Percentiles rank a stretch among this genome's conserved stretches.
These are phyloP conservation scores for Aplocera efformata DNA, from an alignment of 2,888 invertebrate species.

Conservation along the genomic window DNA sequence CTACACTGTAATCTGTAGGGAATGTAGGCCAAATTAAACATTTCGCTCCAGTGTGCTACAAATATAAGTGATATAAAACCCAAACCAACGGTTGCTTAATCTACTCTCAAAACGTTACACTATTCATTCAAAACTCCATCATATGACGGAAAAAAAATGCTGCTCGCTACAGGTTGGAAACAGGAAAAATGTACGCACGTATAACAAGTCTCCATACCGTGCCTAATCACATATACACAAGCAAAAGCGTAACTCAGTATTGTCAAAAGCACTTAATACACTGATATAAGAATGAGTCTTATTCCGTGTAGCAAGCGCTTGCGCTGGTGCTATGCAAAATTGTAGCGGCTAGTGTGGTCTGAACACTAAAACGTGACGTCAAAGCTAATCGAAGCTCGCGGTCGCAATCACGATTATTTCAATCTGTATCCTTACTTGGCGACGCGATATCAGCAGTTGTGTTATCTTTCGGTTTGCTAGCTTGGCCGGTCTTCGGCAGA, in stretches of 20 bases:
- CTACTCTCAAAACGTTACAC: too few species aligned
- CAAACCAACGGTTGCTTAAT: too few species aligned
- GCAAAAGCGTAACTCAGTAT: slow-evolving; percentile 2
- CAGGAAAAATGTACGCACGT: background rate
- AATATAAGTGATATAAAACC: too few species aligned
- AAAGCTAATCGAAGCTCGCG: slow-evolving; percentile 6
- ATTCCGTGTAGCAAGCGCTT: slow-evolving; percentile 2
- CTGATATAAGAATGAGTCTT: slow-evolving; percentile 1
- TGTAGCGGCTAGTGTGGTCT: slow-evolving; percentile 47
- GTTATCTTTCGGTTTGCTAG: slow-evolving; percentile 56
- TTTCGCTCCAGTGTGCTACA: too few species aligned
- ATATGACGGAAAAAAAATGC: too few species aligned
- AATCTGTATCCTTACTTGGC: slow-evolving; percentile 54
- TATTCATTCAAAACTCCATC: too few species aligned
- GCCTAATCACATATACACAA: slow-evolving; percentile 9
- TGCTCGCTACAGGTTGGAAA: too few species aligned
- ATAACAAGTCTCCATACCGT: background rate
- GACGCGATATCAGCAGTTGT: slow-evolving; percentile 46
- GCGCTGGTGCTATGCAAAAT: slow-evolving; percentile 37
- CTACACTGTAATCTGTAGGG: too few species aligned
- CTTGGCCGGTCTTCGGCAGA: slow-evolving; percentile 60
- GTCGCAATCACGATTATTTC: background rate
- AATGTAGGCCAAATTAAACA: too few species aligned
- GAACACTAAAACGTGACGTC: slow-evolving; percentile 21
- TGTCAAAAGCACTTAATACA: slow-evolving; percentile 3